Evolutionary conservation across 2,888 invertebrate species (phyloP).

Genomic region (Phrixothrix hirtus): DNA sequence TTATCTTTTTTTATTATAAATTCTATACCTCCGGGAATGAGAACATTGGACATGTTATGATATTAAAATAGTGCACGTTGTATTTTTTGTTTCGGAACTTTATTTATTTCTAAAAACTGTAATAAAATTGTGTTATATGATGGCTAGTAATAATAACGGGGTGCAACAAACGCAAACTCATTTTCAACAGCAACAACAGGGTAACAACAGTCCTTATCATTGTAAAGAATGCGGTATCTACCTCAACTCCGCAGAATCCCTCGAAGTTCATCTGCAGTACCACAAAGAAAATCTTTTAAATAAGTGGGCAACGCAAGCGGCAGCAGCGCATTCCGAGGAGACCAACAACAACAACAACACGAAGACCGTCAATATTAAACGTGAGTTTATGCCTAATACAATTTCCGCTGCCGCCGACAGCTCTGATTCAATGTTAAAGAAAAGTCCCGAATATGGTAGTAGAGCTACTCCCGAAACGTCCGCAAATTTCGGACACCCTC

Average conservation of each 20-base stretch:
- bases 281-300: conserved; percentile 76
- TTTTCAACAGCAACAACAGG: conserved; percentile 54
- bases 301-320: conserved; percentile 69
- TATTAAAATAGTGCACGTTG: conserved; percentile 54
- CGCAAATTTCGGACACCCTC: conserved; percentile 64
- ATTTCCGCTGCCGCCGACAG: conserved; percentile 75
- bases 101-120: conserved; percentile 39
- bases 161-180: conserved; percentile 35
- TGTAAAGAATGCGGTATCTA: conserved; percentile 77
- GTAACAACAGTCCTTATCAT: conserved; percentile 62
- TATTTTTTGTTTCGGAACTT: conserved; percentile 49
- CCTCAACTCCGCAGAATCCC: conserved; percentile 75
- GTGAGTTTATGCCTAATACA: conserved; percentile 60
- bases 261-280: conserved; percentile 79
- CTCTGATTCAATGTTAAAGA: conserved; percentile 69
- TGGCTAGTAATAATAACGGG: conserved; percentile 49
- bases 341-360: conserved; percentile 71
- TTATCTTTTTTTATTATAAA: conserved; percentile 38
- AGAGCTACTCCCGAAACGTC: conserved; percentile 64
- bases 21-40: conserved; percentile 48
- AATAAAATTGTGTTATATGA: conserved; percentile 41
- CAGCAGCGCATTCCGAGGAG: conserved; percentile 57
- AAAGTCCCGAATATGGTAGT: conserved; percentile 62
- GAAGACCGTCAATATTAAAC: conserved; percentile 57
- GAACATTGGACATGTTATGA: conserved; percentile 56